Evolutionary conservation across 2,888 invertebrate species (phyloP).

Genomic region (Drosophila pseudotakahashii): DNA sequence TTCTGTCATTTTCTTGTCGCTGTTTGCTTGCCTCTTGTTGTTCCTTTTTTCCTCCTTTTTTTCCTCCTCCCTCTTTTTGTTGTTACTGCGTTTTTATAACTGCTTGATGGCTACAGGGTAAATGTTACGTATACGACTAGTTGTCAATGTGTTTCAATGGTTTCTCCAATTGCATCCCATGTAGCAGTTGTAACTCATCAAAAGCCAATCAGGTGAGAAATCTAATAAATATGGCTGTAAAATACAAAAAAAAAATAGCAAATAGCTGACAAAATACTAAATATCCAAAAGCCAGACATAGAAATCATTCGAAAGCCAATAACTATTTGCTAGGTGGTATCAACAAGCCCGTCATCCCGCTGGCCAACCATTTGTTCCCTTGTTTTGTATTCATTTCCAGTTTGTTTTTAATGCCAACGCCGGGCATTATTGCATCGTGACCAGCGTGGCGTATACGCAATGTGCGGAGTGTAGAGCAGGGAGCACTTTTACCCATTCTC

Average conservation of each 20-base stretch:
- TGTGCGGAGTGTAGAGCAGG: slow-evolving; percentile 35
- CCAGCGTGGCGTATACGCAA: slow-evolving; percentile 72
- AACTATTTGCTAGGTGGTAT: slow-evolving; percentile 1
- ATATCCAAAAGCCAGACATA: no score
- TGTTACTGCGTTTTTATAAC: slow-evolving; percentile 33
- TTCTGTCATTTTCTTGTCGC: slow-evolving; percentile 72
- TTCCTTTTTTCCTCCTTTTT: background rate
- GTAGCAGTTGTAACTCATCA: background rate
- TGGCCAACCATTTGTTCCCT: background rate
- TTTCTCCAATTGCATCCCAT: background rate
- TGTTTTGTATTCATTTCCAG: slow-evolving; percentile 35
- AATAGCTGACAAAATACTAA: no score
- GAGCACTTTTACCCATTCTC: slow-evolving; percentile 35
- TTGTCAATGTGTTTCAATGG: background rate
- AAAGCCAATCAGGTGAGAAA: background rate
- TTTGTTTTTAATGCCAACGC: slow-evolving; percentile 63
- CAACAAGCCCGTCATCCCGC: background rate
- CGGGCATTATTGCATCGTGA: slow-evolving; percentile 66
- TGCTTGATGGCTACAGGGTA: slow-evolving; percentile 32
- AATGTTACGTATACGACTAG: slow-evolving; percentile 33
- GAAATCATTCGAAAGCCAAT: background rate
- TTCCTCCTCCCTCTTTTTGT: background rate
- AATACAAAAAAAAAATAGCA: no score
- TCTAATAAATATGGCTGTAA: background rate
- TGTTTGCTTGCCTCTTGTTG: slow-evolving; percentile 24